These are phyloP conservation scores for Orbicella faveolata DNA, from an alignment of 64 coral and sea anemone genomes.

Conservation along the genomic window DNA sequence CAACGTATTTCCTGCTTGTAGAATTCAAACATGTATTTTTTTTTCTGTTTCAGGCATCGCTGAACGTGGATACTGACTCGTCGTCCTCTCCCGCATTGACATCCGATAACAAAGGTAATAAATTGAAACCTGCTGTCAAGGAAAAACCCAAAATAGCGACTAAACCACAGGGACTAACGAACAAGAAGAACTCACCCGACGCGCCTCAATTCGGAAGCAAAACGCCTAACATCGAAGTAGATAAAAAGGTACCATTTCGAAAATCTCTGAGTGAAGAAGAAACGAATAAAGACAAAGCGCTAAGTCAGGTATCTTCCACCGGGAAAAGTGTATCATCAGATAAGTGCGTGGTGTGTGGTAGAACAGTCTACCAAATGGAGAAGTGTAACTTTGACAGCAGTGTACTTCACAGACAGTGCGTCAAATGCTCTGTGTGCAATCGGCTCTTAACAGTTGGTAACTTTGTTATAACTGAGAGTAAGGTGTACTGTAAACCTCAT, in stretches of 20 bases:
- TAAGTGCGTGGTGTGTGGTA: conserved; percentile 86
- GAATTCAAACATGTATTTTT: neutral
- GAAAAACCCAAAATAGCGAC: conserved; percentile 8
- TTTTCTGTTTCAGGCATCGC: conserved; percentile 7
- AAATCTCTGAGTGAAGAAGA: neutral
- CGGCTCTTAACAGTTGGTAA: conserved; percentile 94
- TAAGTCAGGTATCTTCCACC: neutral
- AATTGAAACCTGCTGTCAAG: neutral
- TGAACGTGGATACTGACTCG: neutral
- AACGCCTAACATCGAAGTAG: neutral
- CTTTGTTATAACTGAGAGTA: conserved; percentile 92
- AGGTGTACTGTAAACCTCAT: conserved; percentile 95
- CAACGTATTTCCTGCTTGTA: too few species aligned
- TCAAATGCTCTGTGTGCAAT: conserved; percentile 90
- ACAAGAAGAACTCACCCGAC: neutral
- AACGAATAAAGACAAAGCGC: neutral
- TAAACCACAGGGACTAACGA: neutral
- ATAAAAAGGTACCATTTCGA: neutral
- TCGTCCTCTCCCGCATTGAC: neutral
- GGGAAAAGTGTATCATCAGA: conserved; percentile 47
- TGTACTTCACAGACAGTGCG: conserved; percentile 85
- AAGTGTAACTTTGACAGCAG: conserved; percentile 93
- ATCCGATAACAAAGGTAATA: neutral
- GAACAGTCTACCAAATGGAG: conserved; percentile 95
- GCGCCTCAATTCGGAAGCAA: neutral